Evolutionary conservation across 2,888 invertebrate genomes (phyloP).

Genomic region (Hypsopygia costalis): DNA sequence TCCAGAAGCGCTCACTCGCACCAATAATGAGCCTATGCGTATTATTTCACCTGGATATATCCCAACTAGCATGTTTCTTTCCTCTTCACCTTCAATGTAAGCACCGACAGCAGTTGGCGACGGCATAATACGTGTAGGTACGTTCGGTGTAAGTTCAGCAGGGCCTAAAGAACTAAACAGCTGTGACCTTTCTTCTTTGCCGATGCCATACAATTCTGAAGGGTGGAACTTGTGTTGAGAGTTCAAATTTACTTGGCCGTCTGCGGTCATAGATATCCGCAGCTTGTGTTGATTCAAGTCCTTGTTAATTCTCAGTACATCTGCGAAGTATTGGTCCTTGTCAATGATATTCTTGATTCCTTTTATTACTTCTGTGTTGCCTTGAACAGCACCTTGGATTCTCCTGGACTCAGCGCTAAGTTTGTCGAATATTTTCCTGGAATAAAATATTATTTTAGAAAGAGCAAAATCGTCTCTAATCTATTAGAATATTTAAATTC

Average conservation of each 20-base stretch:
- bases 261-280: slow-evolving; percentile 68
- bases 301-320: slow-evolving; percentile 75
- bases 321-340: slow-evolving; percentile 79
- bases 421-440: slow-evolving; percentile 81
- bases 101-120: slow-evolving; percentile 33
- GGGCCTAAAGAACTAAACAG: slow-evolving; percentile 56
- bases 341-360: slow-evolving; percentile 73
- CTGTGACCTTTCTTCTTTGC: slow-evolving; percentile 47
- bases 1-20: slow-evolving; percentile 56
- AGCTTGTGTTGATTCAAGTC: slow-evolving; percentile 72
- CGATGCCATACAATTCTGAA: slow-evolving; percentile 49
- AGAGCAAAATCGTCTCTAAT: too few relatives aligned
- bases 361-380: slow-evolving; percentile 78
- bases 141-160: slow-evolving; percentile 39
- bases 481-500: too few relatives aligned
- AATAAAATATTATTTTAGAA: slow-evolving; percentile 11
- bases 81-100: slow-evolving; percentile 39
- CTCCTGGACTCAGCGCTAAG: slow-evolving; percentile 76
- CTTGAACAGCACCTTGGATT: slow-evolving; percentile 64
- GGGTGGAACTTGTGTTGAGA: slow-evolving; percentile 64
- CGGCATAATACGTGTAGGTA: slow-evolving; percentile 43
- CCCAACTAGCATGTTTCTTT: slow-evolving; percentile 40
- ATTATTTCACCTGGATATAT: slow-evolving; percentile 65
- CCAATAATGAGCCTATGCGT: slow-evolving; percentile 51
- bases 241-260: slow-evolving; percentile 67